These are phyloP conservation scores for Drosophila nr. perissopoda DNA, from an alignment of 2,888 invertebrate genomes.

Conservation along the genomic window DNA sequence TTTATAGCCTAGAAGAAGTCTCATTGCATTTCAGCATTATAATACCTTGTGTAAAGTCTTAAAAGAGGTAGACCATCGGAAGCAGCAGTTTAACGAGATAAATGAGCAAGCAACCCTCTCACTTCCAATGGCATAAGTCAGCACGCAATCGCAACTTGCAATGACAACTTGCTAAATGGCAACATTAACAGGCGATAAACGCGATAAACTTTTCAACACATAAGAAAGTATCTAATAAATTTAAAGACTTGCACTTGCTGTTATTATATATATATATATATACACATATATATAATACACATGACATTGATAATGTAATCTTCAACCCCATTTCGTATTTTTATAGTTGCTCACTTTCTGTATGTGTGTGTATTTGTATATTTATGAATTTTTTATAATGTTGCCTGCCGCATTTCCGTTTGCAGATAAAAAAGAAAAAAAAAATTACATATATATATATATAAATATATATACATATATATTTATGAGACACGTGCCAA, in stretches of 20 bases:
- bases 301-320: not conserved
- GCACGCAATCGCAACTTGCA: conserved; percentile 9
- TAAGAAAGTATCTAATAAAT: conserved; percentile 4
- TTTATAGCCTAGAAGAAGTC: not conserved
- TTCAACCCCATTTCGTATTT: not conserved
- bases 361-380: conserved; percentile 6
- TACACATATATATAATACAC: not conserved
- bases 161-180: not conserved
- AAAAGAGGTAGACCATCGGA: not conserved
- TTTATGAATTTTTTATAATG: conserved; percentile 14
- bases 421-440: conserved; percentile 35
- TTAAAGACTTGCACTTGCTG: not conserved
- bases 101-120: conserved; percentile 8
- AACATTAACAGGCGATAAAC: conserved; percentile 12
- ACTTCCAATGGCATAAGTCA: conserved; percentile 27
- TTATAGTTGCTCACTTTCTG: conserved; percentile 1
- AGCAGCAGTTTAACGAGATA: conserved; percentile 22
- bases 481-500: conserved; percentile 66
- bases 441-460: not conserved
- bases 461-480: not conserved
- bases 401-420: conserved; percentile 70
- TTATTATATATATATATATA: not conserved
- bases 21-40: not conserved
- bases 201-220: conserved; percentile 11
- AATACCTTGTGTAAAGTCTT: not conserved